A percentile compares a stretch with the other conserved stretches of the same genome.
Conservation (phyloP, 1,140 invertebrate species). For the Danaus melanippus region DNA sequence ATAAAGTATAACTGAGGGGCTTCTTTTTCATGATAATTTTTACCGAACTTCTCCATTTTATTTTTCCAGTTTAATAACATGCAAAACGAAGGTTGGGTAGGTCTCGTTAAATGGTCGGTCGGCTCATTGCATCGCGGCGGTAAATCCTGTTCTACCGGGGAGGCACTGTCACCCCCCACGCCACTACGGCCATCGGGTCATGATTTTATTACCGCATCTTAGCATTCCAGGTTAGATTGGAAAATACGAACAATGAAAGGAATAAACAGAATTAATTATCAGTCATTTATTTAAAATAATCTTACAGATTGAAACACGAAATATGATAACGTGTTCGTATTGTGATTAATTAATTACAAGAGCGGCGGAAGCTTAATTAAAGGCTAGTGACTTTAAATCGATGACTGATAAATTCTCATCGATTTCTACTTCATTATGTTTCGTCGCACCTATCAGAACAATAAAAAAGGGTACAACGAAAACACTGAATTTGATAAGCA, state of each 20-base stretch:
- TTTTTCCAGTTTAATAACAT: slow-evolving; percentile 52
- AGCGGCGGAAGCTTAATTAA: slow-evolving; percentile 11
- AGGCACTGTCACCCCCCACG: slow-evolving; percentile 1
- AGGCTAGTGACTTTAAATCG: slow-evolving; percentile 11
- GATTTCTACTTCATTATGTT: slow-evolving; percentile 41
- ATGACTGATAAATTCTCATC: slow-evolving; percentile 26
- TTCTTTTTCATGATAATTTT: slow-evolving; percentile 46
- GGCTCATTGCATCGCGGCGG: slow-evolving; percentile 36
- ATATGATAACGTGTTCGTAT: background rate
- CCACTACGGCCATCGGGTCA: slow-evolving; percentile 3
- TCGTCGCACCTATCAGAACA: slow-evolving; percentile 50
- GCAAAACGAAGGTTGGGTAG: slow-evolving; percentile 39
- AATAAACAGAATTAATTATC: too few species aligned
- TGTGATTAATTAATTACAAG: slow-evolving; percentile 7
- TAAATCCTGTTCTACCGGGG: slow-evolving; percentile 33
- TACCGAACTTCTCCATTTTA: slow-evolving; percentile 39
- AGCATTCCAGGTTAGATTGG: too few species aligned
- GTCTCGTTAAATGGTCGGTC: slow-evolving; percentile 33
- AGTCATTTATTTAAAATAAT: too few species aligned
- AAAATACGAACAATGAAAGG: too few species aligned
- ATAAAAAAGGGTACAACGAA: slow-evolving; percentile 31
- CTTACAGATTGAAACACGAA: too few species aligned
- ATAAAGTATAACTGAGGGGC: slow-evolving; percentile 18
- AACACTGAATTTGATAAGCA: too few species aligned
- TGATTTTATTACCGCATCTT: background rate